A percentile compares a stretch with the other conserved stretches of the same genome.
Conservation (phyloP, 2,888 invertebrate species). For the Fissipunctia ypsillon region DNA sequence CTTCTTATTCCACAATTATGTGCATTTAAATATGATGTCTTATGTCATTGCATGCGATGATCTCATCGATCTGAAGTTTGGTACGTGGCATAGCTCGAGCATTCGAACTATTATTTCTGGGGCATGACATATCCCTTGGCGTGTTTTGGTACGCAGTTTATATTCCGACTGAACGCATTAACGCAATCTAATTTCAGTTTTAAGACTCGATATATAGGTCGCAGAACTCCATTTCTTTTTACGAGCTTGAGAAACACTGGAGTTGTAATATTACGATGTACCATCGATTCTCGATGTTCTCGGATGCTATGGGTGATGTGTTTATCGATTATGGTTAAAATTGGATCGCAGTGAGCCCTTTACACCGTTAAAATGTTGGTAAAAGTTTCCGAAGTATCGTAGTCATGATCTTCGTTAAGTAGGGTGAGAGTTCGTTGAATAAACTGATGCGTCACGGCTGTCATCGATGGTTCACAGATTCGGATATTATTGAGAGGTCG, state of each 20-base stretch:
- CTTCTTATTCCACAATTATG: conserved; percentile 49
- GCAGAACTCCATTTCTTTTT: conserved; percentile 66
- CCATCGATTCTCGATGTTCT: conserved; percentile 36
- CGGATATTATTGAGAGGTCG: conserved; percentile 22
- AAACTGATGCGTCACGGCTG: conserved; percentile 42
- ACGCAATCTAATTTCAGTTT: conserved; percentile 84
- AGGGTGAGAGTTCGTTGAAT: conserved; percentile 45
- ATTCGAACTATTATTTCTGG: conserved; percentile 81
- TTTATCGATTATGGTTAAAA: conserved; percentile 54
- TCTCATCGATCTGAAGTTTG: conserved; percentile 77
- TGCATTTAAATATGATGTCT: conserved; percentile 63
- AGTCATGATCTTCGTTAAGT: conserved; percentile 59
- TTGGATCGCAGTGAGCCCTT: conserved; percentile 44
- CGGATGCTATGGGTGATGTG: conserved; percentile 33
- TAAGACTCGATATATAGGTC: conserved; percentile 82
- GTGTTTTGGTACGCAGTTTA: conserved; percentile 77
- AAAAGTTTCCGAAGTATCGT: conserved; percentile 39
- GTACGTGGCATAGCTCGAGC: conserved; percentile 68
- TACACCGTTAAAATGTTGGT: conserved; percentile 33
- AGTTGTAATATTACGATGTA: conserved; percentile 39
- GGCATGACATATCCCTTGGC: conserved; percentile 87
- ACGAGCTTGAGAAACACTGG: conserved; percentile 54
- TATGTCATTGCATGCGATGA: conserved; percentile 77
- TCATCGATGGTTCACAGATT: conserved; percentile 45
- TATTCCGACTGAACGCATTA: conserved; percentile 76